phyloP scores from a whole-genome alignment of 2,888 invertebrate genomes.

The Cheiracanthium punctorium region DNA sequence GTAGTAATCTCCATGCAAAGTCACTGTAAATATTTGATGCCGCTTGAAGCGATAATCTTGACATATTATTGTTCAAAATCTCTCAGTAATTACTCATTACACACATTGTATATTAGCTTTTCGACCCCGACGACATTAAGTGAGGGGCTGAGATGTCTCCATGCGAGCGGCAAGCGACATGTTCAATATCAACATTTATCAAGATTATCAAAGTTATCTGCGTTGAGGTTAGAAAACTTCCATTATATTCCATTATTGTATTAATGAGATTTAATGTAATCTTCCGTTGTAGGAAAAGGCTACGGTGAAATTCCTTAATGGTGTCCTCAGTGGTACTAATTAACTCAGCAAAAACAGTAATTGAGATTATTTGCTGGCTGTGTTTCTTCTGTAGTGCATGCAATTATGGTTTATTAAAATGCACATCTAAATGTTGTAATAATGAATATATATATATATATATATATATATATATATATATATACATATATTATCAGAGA shows the following conservation, averaged over 20 bases:
- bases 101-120: not conserved
- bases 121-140: not conserved
- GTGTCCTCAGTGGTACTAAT: no score
- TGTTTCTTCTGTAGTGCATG: no score
- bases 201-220: not conserved
- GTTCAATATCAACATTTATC: slow-evolving; percentile 4
- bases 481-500: no score
- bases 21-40: not conserved
- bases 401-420: no score
- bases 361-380: no score
- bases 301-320: no score
- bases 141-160: not conserved
- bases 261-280: not conserved
- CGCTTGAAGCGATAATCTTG: not conserved
- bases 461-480: no score
- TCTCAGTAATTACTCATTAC: not conserved
- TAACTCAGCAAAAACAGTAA: no score
- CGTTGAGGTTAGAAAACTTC: not conserved
- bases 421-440: no score
- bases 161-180: not conserved
- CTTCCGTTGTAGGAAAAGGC: no score
- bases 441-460: no score
- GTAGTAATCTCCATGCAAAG: not conserved
- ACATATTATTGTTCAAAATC: slow-evolving; percentile 10
- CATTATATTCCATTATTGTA: not conserved